A percentile compares a stretch with the other conserved stretches of the same genome.
These are phyloP conservation scores for Proteles cristata DNA, from an alignment of 2,113 vertebrate species.

Conservation along the genomic window DNA sequence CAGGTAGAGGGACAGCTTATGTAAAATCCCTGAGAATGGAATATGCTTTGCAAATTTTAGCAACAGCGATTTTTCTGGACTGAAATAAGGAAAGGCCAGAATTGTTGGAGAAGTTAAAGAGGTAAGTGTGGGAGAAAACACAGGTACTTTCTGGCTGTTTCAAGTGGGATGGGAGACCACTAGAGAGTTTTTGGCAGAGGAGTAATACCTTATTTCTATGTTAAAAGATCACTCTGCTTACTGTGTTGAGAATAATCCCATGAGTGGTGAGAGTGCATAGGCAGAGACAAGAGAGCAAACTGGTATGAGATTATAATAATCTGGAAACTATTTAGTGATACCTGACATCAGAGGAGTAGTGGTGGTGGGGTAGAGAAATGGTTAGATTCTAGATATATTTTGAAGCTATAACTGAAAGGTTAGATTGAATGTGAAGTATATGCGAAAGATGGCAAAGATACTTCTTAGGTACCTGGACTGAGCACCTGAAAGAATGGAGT, in stretches of 20 bases:
- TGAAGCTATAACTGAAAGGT: neutral
- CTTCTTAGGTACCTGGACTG: neutral
- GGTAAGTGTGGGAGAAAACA: neutral
- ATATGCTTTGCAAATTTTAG: slow-evolving; percentile 14
- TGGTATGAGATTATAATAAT: neutral
- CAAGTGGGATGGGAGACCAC: neutral
- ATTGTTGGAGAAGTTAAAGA: neutral
- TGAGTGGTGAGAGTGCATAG: neutral
- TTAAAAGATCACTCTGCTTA: neutral
- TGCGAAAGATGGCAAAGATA: neutral
- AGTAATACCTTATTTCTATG: neutral
- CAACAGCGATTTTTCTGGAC: neutral
- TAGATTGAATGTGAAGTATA: neutral
- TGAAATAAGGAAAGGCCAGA: neutral
- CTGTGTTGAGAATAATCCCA: neutral
- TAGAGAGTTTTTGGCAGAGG: neutral
- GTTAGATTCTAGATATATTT: neutral
- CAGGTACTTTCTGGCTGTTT: neutral
- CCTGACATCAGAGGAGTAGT: neutral
- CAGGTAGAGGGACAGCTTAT: neutral
- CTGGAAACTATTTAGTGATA: neutral
- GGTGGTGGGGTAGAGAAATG: neutral
- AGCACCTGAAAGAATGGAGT: neutral
- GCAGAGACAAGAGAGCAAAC: neutral
- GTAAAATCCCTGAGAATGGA: neutral